Evolutionary conservation across 2,797 vertebrate species (phyloP), one percentile per base, ranked within the genome.

Genomic region (Spea hammondii): DNA sequence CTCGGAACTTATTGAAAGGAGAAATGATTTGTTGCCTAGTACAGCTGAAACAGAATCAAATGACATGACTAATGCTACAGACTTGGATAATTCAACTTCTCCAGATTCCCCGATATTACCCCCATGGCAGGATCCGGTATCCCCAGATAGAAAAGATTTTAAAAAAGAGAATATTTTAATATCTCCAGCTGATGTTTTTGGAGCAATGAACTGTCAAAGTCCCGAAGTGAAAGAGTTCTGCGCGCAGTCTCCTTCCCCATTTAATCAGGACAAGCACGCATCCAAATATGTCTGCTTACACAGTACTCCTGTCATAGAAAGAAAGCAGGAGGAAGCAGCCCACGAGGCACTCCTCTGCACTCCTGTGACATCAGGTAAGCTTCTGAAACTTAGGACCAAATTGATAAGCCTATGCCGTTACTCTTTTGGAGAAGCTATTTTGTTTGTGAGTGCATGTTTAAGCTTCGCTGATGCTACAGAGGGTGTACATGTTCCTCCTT

Each of bases 291-390:
- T 87, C 76, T 88, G 88, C 64, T 88, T 93, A 51, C 94, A 96
- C 70, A 96, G 94, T 87, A 97, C 96, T 65, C 96, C 96, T 1
- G 84, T 95, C 77, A 77, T 83, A 54, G 92, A 90, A 67, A 91
- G 87, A 67, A 88, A 86, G 74, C 85, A 12, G 12, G 84, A 83
- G 66, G 87, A 84, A 62, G 86, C 86, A 13, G 85, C 91, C 74
- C 80, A 89, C 69, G 91, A 93, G 83, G 88, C 89, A 67, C 82
- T 93, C 83, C 92, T 86, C 17, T 92, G 94, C 86, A 95, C 94
- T 17, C 94, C 95, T 76, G 90, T 92, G 84, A 88, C 89, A 79
- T 83, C 92, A 84, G 94, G 98, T 99, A 93, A 87, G 85, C 82
- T 9, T 4, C 4, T 51, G 12, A 53, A 32, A 32, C 32, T 2